A percentile compares a stretch with the other conserved stretches of the same genome.
Evolutionary conservation across 2,888 invertebrate species (phyloP).

Genomic region (Lottia scabra): DNA sequence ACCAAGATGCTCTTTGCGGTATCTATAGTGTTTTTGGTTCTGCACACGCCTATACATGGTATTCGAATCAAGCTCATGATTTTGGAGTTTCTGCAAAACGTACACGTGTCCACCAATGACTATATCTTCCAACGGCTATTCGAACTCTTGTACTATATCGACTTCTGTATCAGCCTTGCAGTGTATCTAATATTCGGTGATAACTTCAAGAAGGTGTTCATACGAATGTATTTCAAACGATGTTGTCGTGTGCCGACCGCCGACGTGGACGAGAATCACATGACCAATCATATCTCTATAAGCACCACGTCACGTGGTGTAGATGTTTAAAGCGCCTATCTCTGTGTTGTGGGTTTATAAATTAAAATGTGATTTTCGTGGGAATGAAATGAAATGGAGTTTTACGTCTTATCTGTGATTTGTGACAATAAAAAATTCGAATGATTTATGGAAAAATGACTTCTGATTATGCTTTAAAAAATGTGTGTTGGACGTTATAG

Average conservation of each 20-base stretch:
- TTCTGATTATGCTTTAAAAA: too few species aligned
- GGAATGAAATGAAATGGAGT: too few species aligned
- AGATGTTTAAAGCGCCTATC: too few species aligned
- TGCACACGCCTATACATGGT: constrained; percentile 22
- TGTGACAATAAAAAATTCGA: too few species aligned
- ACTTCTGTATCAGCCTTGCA: constrained; percentile 23
- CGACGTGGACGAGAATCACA: constrained; percentile 4
- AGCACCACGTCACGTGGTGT: too few species aligned
- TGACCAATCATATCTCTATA: too few species aligned
- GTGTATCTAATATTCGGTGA: constrained; percentile 27
- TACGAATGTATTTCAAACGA: constrained; percentile 20
- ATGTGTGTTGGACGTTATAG: too few species aligned
- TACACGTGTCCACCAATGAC: constrained; percentile 5
- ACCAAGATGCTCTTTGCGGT: constrained; percentile 24
- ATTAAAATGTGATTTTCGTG: too few species aligned
- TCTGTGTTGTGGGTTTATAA: too few species aligned
- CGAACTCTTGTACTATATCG: constrained; percentile 24
- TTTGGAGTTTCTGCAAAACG: neutral
- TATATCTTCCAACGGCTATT: constrained; percentile 20
- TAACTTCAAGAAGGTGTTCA: constrained; percentile 24
- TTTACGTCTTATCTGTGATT: too few species aligned
- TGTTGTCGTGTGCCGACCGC: constrained; percentile 9
- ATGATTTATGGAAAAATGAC: too few species aligned
- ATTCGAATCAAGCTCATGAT: constrained; percentile 19
- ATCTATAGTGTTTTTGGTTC: constrained; percentile 22